A percentile compares a stretch with the other conserved stretches of the same genome.
Evolutionary conservation across 2,113 vertebrate genomes (phyloP).

Genomic region (Oncorhynchus masou): DNA sequence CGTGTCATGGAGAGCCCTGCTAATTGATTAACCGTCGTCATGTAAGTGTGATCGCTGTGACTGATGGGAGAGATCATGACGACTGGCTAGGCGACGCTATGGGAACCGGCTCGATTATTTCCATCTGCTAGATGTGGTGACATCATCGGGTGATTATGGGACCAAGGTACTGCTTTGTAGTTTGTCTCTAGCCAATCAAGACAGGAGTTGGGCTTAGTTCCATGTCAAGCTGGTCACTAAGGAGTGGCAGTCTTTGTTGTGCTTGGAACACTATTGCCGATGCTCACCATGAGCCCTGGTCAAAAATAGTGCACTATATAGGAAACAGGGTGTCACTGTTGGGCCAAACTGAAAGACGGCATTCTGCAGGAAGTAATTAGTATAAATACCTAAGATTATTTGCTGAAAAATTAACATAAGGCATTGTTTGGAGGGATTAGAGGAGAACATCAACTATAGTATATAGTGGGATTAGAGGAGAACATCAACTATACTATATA

Average conservation of each 20-base stretch:
- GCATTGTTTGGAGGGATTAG: too few relatives aligned
- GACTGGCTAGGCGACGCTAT: slow-evolving; percentile 34
- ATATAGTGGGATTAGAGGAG: too few relatives aligned
- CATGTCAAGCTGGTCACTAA: neutral
- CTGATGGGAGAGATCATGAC: neutral
- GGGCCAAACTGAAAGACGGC: too few relatives aligned
- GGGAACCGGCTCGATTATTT: slow-evolving; percentile 36
- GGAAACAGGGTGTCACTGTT: neutral
- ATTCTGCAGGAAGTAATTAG: too few relatives aligned
- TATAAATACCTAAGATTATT: too few relatives aligned
- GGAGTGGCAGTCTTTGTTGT: neutral
- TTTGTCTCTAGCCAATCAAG: slow-evolving; percentile 1
- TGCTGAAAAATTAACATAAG: too few relatives aligned
- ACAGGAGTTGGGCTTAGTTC: neutral
- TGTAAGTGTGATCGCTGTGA: slow-evolving; percentile 5
- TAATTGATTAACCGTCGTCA: slow-evolving; percentile 52
- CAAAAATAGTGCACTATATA: too few relatives aligned
- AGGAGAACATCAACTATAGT: too few relatives aligned
- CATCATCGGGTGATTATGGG: slow-evolving; percentile 55
- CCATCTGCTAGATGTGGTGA: slow-evolving; percentile 34
- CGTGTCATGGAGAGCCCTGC: slow-evolving; percentile 23
- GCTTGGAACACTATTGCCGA: too few relatives aligned
- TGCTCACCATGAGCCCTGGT: too few relatives aligned
- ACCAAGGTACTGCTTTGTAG: slow-evolving; percentile 39
- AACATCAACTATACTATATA: too few relatives aligned